A percentile compares a stretch with the other conserved stretches of the same genome.
Evolutionary conservation across 2,797 vertebrate genomes (phyloP).

Genomic region (Lophius americanus): DNA sequence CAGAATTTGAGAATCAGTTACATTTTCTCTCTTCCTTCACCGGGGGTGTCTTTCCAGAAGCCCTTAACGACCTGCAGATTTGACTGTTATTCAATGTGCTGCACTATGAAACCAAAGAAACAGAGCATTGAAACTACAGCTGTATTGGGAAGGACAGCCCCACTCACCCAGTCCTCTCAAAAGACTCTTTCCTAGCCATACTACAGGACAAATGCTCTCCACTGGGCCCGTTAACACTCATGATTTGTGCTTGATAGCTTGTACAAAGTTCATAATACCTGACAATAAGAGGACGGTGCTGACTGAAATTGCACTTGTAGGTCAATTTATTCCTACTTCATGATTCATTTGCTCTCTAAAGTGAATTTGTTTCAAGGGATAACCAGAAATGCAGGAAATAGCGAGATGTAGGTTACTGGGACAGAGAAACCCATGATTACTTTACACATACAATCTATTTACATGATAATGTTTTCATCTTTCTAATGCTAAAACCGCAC

Average conservation of each 20-base stretch:
- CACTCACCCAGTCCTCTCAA: constrained; percentile 32
- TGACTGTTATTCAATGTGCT: constrained; percentile 11
- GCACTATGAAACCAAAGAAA: constrained; percentile 21
- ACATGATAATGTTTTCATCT: constrained; percentile 5
- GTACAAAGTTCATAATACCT: constrained; percentile 4
- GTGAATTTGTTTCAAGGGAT: constrained; percentile 5
- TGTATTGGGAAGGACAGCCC: constrained; percentile 55
- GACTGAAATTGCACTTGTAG: constrained; percentile 1
- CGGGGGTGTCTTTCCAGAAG: constrained; percentile 47
- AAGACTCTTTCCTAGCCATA: constrained; percentile 36
- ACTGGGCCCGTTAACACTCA: constrained; percentile 39
- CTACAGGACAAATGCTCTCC: constrained; percentile 34
- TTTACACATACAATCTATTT: constrained; percentile 3
- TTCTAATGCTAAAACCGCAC: constrained; percentile 46
- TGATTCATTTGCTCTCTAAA: neutral
- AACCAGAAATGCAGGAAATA: neutral
- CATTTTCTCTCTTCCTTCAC: constrained; percentile 26
- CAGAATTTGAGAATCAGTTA: constrained; percentile 70
- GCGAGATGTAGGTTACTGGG: neutral
- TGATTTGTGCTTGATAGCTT: constrained; percentile 35
- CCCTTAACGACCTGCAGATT: constrained; percentile 24
- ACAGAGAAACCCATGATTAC: neutral
- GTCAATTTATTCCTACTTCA: constrained; percentile 2
- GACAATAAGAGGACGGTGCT: constrained; percentile 5
- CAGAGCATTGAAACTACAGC: constrained; percentile 46